These are phyloP conservation scores for Platorchestia sp. DNA, from an alignment of 1,140 invertebrate species.

Conservation along the genomic window DNA sequence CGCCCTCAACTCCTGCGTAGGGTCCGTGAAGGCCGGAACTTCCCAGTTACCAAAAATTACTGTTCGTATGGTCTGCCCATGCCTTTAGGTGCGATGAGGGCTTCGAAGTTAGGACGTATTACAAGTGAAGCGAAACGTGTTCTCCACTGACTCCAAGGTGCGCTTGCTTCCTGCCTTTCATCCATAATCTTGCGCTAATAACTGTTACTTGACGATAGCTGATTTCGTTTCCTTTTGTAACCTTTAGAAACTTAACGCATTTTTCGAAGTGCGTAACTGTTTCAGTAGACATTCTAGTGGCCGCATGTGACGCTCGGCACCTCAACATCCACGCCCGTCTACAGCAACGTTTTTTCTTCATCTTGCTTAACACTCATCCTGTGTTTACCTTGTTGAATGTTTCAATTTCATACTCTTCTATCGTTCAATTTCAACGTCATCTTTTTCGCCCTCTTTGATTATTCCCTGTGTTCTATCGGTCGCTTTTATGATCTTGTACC, in stretches of 20 bases:
- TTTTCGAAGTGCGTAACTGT: background rate
- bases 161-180: background rate
- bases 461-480: background rate
- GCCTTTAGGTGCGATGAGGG: no score
- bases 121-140: background rate
- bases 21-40: background rate
- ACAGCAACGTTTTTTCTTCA: background rate
- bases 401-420: background rate
- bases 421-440: background rate
- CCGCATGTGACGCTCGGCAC: background rate
- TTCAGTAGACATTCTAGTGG: background rate
- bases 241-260: background rate
- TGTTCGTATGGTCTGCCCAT: no score
- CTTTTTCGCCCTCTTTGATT: background rate
- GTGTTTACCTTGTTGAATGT: background rate
- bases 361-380: background rate
- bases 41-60: no score
- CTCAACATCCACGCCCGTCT: background rate
- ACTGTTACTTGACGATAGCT: background rate
- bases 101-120: no score
- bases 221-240: background rate
- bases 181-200: background rate
- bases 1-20: background rate
- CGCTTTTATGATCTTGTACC: background rate
- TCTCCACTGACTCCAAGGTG: background rate